phyloP scores from a whole-genome alignment of 2,888 invertebrate genomes.

The Meta bourneti region DNA sequence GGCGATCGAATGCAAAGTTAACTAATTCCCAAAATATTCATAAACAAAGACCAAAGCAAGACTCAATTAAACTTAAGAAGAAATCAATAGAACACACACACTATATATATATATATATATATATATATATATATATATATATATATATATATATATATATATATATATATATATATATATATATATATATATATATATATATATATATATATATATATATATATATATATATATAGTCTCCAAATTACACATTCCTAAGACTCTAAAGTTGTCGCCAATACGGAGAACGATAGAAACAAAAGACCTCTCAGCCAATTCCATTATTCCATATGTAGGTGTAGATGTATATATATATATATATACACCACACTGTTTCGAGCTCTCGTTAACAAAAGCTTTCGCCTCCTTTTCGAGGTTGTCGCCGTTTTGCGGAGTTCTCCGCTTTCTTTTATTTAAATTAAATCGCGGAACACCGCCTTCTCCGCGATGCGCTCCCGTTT shows the following conservation, averaged over 20 bases:
- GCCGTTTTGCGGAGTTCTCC: constrained; percentile 31
- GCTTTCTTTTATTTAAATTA: constrained; percentile 62
- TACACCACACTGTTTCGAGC: constrained; percentile 5
- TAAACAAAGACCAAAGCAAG: background rate
- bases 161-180: too few species aligned
- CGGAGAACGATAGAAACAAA: constrained; percentile 17
- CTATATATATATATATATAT: too few species aligned
- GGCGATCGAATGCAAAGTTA: background rate
- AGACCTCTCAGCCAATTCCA: constrained; percentile 16
- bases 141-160: too few species aligned
- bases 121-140: too few species aligned
- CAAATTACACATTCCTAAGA: constrained; percentile 11
- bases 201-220: too few species aligned
- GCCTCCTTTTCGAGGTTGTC: constrained; percentile 62
- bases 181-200: too few species aligned
- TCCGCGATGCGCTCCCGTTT: constrained; percentile 42
- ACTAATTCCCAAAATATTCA: background rate
- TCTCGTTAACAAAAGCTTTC: constrained; percentile 54
- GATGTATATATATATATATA: constrained; percentile 44
- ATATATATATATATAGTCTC: too few species aligned
- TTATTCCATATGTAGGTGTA: constrained; percentile 37
- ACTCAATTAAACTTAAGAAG: background rate
- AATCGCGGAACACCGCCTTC: constrained; percentile 41
- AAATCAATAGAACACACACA: constrained; percentile 7
- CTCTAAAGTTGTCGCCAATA: background rate